Evolutionary conservation across 1,140 invertebrate species (phyloP).

Genomic region (Drosophila obscura): DNA sequence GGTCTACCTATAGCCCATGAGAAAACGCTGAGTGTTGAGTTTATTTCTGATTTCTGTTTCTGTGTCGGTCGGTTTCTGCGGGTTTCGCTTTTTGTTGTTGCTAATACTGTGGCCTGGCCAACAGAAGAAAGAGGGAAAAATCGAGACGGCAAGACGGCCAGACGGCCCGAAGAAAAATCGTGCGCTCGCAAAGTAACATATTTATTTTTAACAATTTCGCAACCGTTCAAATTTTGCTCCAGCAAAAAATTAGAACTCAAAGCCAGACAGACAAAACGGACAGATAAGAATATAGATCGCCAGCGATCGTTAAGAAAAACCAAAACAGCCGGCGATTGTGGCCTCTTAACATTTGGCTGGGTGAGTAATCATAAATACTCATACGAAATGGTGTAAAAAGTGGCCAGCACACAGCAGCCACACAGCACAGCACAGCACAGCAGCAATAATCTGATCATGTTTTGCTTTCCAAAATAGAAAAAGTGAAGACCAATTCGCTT

Average conservation of each 20-base stretch:
- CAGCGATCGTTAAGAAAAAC: conserved; percentile 57
- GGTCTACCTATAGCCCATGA: conserved; percentile 28
- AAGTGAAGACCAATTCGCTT: conserved; percentile 20
- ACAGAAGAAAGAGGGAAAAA: conserved; percentile 40
- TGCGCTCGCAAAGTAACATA: conserved; percentile 71
- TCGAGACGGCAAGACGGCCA: conserved; percentile 22
- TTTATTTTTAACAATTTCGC: conserved; percentile 81
- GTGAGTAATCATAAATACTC: conserved; percentile 59
- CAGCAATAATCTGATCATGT: conserved; percentile 38
- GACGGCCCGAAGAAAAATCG: conserved; percentile 43
- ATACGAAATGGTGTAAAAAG: conserved; percentile 43
- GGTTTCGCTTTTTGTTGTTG: conserved; percentile 40
- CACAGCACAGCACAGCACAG: neutral
- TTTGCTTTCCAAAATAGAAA: conserved; percentile 61
- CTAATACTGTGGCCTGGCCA: conserved; percentile 27
- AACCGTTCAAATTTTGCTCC: conserved; percentile 72
- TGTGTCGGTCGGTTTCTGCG: conserved; percentile 45
- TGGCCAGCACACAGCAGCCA: neutral
- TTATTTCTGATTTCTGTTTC: conserved; percentile 78
- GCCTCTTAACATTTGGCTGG: conserved; percentile 57
- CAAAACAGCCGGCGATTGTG: conserved; percentile 43
- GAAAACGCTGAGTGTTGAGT: conserved; percentile 69
- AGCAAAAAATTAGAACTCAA: conserved; percentile 58
- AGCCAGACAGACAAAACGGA: conserved; percentile 54
- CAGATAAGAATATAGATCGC: conserved; percentile 43